A percentile compares a stretch with the other conserved stretches of the same genome.
These are phyloP conservation scores for Tetramorium bicarinatum DNA, from an alignment of 2,888 invertebrate genomes.

Conservation along the genomic window DNA sequence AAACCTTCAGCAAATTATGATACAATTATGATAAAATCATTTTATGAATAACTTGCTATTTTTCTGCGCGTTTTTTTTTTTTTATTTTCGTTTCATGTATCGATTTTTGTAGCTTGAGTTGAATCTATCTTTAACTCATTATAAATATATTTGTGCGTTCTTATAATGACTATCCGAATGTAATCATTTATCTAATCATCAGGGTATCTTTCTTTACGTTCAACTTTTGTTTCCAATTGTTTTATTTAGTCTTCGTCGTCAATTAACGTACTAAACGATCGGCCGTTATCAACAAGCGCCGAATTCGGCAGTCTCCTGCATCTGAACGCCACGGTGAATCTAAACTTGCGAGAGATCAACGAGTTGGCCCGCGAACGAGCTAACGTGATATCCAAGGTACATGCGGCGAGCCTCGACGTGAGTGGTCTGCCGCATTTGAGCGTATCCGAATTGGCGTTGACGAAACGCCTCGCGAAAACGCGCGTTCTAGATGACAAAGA, in stretches of 20 bases:
- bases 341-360: conserved; percentile 76
- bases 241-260: not conserved
- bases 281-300: conserved; percentile 17
- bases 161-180: too few relatives aligned
- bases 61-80: not conserved
- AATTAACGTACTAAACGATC: not conserved
- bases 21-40: not conserved
- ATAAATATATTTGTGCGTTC: too few relatives aligned
- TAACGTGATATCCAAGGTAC: conserved; percentile 73
- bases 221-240: not conserved
- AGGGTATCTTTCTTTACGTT: not conserved
- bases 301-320: conserved; percentile 68
- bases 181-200: not conserved
- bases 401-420: conserved; percentile 72
- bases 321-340: conserved; percentile 73
- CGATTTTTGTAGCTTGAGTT: not conserved
- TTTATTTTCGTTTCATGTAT: not conserved
- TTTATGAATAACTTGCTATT: not conserved
- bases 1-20: not conserved
- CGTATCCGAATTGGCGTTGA: conserved; percentile 73
- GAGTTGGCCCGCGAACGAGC: conserved; percentile 73
- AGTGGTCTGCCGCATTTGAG: conserved; percentile 77
- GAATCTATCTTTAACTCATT: too few relatives aligned
- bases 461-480: conserved; percentile 65
- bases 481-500: conserved; percentile 13